Evolutionary conservation across 1,140 invertebrate genomes (phyloP).

Genomic region (Drosophila ogumai): DNA sequence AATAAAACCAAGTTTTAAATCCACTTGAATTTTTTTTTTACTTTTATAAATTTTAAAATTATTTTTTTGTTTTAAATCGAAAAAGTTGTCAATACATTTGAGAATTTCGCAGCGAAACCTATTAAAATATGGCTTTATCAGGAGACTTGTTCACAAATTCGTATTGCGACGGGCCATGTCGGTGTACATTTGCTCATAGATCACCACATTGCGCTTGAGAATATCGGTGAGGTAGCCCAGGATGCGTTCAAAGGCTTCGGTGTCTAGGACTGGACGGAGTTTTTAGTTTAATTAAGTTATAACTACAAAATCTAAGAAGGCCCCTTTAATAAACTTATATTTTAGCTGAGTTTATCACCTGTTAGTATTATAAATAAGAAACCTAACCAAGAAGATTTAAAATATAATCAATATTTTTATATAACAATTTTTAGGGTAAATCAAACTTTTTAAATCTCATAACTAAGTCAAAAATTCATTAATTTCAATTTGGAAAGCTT

Average conservation of each 20-base stretch:
- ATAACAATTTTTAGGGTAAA: too few relatives aligned
- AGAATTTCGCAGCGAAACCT: conserved; percentile 3
- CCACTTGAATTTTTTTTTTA: conserved; percentile 26
- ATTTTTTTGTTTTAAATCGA: background rate
- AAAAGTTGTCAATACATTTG: background rate
- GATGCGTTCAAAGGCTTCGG: conserved; percentile 78
- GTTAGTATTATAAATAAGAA: background rate
- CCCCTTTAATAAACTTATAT: background rate
- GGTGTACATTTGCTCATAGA: conserved; percentile 78
- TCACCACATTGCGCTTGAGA: conserved; percentile 79
- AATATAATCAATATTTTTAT: background rate
- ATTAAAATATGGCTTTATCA: background rate
- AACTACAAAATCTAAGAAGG: background rate
- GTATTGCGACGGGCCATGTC: conserved; percentile 71
- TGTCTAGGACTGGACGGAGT: conserved; percentile 79
- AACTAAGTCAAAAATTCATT: too few relatives aligned
- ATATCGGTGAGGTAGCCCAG: conserved; percentile 81
- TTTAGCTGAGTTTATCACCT: background rate
- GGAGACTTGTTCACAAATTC: conserved; percentile 45
- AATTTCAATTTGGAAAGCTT: too few relatives aligned
- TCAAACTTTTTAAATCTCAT: too few relatives aligned
- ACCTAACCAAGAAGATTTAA: background rate
- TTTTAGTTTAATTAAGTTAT: conserved; percentile 6
- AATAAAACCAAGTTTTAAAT: conserved; percentile 2
- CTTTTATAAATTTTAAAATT: conserved; percentile 41